Conservation (phyloP, 2,888 invertebrate genomes). For the Anthrax anthrax region DNA sequence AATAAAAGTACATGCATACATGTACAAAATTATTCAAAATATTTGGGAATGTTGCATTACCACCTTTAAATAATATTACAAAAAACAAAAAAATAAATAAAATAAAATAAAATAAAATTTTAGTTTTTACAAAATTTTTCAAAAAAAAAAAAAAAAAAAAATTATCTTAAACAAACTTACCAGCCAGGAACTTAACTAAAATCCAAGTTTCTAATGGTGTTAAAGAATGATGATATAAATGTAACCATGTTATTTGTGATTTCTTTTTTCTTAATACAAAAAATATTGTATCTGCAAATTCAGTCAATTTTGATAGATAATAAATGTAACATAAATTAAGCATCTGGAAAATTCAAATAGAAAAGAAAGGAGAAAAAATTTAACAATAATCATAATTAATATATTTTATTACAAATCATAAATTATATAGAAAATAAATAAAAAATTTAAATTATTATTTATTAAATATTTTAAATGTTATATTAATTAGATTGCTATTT, state of each 20-base stretch:
- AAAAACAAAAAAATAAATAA: too few relatives aligned
- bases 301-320: constrained; percentile 78
- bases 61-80: constrained; percentile 38
- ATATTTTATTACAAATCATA: too few relatives aligned
- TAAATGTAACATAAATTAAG: constrained; percentile 59
- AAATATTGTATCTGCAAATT: constrained; percentile 83
- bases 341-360: constrained; percentile 23
- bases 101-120: too few relatives aligned
- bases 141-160: too few relatives aligned
- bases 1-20: constrained; percentile 89
- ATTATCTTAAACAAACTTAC: constrained; percentile 24
- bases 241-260: constrained; percentile 76
- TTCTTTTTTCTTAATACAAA: constrained; percentile 87
- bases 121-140: too few relatives aligned
- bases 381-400: too few relatives aligned
- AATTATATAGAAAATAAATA: too few relatives aligned
- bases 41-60: constrained; percentile 35
- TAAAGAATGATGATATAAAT: constrained; percentile 86
- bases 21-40: constrained; percentile 88
- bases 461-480: too few relatives aligned
- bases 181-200: constrained; percentile 71
- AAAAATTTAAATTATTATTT: too few relatives aligned
- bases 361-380: not conserved
- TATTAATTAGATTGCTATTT: too few relatives aligned
- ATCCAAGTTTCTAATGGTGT: constrained; percentile 92